phyloP scores from a whole-genome alignment of 1,140 invertebrate species.

The Dinoponera quadriceps region DNA sequence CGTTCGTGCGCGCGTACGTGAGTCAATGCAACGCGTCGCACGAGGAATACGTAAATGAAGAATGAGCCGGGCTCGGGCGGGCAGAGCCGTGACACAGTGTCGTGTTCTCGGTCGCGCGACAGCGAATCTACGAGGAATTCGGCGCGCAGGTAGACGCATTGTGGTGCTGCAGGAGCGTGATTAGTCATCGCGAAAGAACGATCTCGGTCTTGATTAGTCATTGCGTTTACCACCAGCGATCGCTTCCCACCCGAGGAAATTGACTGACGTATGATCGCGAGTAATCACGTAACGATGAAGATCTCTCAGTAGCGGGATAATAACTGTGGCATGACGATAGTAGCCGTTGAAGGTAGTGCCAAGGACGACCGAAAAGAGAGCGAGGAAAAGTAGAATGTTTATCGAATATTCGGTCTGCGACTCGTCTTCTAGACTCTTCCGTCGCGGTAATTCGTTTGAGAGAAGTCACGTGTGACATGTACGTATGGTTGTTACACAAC shows the following conservation, averaged over 20 bases:
- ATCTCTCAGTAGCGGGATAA: constrained; percentile 45
- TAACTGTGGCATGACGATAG: constrained; percentile 43
- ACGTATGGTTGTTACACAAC: too few species aligned
- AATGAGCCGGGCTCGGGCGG: neutral
- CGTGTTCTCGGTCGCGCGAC: constrained; percentile 40
- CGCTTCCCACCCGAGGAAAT: constrained; percentile 20
- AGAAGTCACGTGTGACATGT: too few species aligned
- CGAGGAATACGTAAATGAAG: constrained; percentile 69
- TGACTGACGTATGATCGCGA: neutral
- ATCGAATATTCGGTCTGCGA: too few species aligned
- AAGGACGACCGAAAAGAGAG: neutral
- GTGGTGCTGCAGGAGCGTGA: constrained; percentile 51
- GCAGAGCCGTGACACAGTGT: constrained; percentile 15
- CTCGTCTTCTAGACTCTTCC: too few species aligned
- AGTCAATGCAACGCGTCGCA: constrained; percentile 74
- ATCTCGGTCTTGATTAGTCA: constrained; percentile 67
- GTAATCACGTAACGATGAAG: constrained; percentile 24
- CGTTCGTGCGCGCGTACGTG: constrained; percentile 70
- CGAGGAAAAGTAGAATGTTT: neutral
- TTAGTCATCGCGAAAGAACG: constrained; percentile 67
- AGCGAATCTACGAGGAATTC: constrained; percentile 74
- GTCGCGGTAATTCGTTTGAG: too few species aligned
- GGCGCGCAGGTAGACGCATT: constrained; percentile 66
- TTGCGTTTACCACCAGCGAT: constrained; percentile 23
- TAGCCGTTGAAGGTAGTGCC: constrained; percentile 67